phyloP scores from a whole-genome alignment of 2,113 vertebrate species.

The Gambusia affinis region DNA sequence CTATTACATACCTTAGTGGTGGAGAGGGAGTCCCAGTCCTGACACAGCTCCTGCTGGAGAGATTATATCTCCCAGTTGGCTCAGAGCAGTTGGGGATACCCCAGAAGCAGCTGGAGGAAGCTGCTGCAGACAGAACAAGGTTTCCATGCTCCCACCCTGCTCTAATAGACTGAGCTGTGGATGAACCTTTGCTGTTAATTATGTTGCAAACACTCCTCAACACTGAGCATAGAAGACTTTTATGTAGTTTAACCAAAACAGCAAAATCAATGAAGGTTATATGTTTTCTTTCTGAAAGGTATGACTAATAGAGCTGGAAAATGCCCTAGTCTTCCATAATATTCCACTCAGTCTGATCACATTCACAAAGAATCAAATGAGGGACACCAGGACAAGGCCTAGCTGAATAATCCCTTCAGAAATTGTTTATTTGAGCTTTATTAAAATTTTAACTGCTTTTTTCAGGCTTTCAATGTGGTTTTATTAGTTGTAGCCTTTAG shows the following conservation, averaged over 20 bases:
- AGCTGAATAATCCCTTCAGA: neutral
- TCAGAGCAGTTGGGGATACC: slow-evolving; percentile 1
- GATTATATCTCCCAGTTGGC: slow-evolving; percentile 16
- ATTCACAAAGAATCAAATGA: neutral
- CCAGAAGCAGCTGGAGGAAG: slow-evolving; percentile 4
- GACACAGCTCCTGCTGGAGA: slow-evolving; percentile 9
- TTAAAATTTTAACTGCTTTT: neutral
- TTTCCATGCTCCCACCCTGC: neutral
- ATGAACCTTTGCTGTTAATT: neutral
- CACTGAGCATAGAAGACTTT: neutral
- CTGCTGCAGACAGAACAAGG: neutral
- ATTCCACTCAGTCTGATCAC: neutral
- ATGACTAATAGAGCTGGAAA: neutral
- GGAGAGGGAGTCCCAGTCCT: slow-evolving; percentile 6
- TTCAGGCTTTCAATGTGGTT: neutral
- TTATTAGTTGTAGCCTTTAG: neutral
- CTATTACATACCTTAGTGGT: neutral
- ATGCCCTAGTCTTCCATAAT: neutral
- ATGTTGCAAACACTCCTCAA: neutral
- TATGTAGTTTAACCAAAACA: neutral
- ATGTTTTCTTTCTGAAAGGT: neutral
- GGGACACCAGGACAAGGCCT: no score
- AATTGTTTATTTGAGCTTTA: neutral
- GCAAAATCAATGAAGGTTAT: neutral
- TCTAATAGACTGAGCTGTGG: neutral